These are phyloP conservation scores for Ophion ventricosus DNA, from an alignment of 2,888 invertebrate species.

Conservation along the genomic window DNA sequence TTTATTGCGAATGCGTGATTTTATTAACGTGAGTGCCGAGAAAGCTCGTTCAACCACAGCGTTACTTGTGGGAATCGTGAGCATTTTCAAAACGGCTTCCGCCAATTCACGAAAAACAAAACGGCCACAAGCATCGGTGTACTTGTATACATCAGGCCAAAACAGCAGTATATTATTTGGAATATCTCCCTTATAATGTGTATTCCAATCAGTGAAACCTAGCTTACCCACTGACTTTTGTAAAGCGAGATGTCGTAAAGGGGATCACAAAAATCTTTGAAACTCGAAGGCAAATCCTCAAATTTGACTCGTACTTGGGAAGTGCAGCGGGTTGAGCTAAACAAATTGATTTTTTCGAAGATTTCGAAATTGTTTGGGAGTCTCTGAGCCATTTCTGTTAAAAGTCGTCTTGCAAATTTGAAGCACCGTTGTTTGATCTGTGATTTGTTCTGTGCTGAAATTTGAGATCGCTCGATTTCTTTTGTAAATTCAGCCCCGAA, in stretches of 20 bases:
- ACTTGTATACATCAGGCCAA: constrained; percentile 31
- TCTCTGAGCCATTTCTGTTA: neutral
- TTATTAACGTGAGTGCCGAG: no score
- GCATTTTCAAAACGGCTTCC: constrained; percentile 38
- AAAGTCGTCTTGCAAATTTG: no score
- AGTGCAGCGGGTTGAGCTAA: constrained; percentile 26
- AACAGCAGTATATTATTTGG: constrained; percentile 3
- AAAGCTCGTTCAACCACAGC: neutral
- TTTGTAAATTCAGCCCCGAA: no score
- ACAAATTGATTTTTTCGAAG: constrained; percentile 25
- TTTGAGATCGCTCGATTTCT: no score
- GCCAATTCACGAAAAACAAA: constrained; percentile 32
- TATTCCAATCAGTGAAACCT: constrained; percentile 27
- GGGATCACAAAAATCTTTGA: constrained; percentile 22
- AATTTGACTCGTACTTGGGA: constrained; percentile 29
- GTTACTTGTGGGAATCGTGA: constrained; percentile 37
- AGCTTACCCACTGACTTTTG: constrained; percentile 43
- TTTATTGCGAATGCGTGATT: constrained; percentile 39
- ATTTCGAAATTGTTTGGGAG: constrained; percentile 1
- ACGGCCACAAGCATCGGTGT: constrained; percentile 41
- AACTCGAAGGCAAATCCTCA: constrained; percentile 21
- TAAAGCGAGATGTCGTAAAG: constrained; percentile 19
- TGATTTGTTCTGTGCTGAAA: no score
- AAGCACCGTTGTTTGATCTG: no score
- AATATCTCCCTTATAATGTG: constrained; percentile 8